These are phyloP conservation scores for Sepiola atlantica DNA, from an alignment of 2,888 invertebrate genomes.

Conservation along the genomic window DNA sequence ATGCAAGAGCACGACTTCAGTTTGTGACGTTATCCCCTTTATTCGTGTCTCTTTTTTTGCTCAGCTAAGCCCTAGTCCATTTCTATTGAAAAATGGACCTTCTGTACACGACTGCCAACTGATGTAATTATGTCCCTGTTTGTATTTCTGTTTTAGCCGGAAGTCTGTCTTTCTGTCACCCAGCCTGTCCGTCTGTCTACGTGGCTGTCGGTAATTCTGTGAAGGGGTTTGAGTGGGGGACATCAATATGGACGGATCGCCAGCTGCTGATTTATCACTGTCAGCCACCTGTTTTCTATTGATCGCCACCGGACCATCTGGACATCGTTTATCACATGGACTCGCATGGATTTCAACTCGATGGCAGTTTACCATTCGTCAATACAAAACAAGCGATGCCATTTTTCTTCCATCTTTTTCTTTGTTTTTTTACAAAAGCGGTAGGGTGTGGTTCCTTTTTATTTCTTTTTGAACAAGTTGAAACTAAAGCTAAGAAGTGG, in stretches of 20 bases:
- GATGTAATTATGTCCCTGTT: background rate
- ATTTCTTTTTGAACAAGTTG: background rate
- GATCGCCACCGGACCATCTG: background rate
- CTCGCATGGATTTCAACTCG: background rate
- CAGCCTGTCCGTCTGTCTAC: background rate
- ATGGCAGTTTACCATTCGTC: background rate
- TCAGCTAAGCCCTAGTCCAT: background rate
- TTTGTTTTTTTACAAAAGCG: background rate
- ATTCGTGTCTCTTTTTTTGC: background rate
- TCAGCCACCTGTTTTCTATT: slow-evolving; percentile 32
- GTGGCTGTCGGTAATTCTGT: background rate
- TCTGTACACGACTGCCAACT: background rate
- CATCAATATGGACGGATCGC: background rate
- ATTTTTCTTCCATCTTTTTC: background rate
- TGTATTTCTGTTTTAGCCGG: background rate
- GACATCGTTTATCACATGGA: slow-evolving; percentile 32
- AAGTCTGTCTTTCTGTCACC: slow-evolving; percentile 3
- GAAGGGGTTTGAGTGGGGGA: background rate
- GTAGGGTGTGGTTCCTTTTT: background rate
- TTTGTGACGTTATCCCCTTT: no score
- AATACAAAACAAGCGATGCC: background rate
- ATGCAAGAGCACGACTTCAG: no score
- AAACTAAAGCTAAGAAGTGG: background rate
- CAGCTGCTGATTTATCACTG: background rate
- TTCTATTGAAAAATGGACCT: background rate